phyloP scores from a whole-genome alignment of 1,140 invertebrate species.

The Steinernema feltiae region DNA sequence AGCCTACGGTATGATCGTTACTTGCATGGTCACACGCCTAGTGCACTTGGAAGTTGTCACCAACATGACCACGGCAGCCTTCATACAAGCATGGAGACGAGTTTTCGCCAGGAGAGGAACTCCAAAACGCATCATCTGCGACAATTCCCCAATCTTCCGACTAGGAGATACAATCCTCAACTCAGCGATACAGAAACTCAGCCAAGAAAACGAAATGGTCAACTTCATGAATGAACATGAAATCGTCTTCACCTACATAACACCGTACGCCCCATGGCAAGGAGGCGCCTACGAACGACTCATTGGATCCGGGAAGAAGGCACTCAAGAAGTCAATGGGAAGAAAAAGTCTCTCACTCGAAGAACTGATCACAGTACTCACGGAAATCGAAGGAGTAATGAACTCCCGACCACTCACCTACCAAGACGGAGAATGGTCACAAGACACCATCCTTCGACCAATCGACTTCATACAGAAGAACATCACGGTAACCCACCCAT shows the following conservation, averaged over 20 bases:
- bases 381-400: not conserved
- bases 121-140: not conserved
- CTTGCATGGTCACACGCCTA: conserved; percentile 16
- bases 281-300: not conserved
- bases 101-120: not conserved
- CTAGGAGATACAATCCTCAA: not conserved
- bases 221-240: not conserved
- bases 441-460: not conserved
- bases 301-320: not conserved
- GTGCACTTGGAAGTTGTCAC: conserved; percentile 10
- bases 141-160: conserved; percentile 17
- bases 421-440: not conserved
- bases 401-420: not conserved
- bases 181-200: not conserved
- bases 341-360: not conserved
- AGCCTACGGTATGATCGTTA: conserved; percentile 15
- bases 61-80: not conserved
- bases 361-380: not conserved
- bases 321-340: not conserved
- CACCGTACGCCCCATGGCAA: not conserved
- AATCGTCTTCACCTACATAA: not conserved
- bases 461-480: not conserved
- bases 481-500: not conserved
- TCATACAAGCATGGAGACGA: conserved; percentile 11
- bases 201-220: not conserved